Percentiles rank a stretch among this genome's conserved stretches.
Conservation (phyloP, 2,797 vertebrate species). For the Enteromius treurensis region DNA sequence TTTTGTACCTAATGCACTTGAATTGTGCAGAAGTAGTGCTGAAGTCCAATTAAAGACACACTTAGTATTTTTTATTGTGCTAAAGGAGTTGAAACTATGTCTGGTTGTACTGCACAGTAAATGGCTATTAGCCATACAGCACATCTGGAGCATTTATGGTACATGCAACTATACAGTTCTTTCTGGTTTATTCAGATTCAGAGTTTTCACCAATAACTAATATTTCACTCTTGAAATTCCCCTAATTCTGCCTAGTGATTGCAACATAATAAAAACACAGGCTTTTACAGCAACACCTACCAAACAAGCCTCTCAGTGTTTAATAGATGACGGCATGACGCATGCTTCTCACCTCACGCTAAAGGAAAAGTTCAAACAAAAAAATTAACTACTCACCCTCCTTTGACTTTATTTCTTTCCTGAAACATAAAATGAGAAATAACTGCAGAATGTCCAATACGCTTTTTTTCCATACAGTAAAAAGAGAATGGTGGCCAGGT, state of each 20-base stretch:
- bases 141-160: neutral
- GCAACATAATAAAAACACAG: constrained; percentile 41
- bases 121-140: neutral
- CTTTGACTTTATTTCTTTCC: neutral
- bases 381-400: constrained; percentile 6
- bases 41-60: too few relatives aligned
- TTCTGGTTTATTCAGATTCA: constrained; percentile 6
- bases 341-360: neutral
- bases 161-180: neutral
- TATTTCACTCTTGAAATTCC: constrained; percentile 2
- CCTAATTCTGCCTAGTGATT: constrained; percentile 26
- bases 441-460: neutral
- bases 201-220: neutral
- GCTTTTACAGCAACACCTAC: constrained; percentile 21
- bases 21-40: too few relatives aligned
- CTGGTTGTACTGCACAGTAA: neutral
- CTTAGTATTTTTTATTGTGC: too few relatives aligned
- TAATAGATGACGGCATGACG: neutral
- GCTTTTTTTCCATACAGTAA: neutral
- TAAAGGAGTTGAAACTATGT: neutral
- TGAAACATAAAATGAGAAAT: neutral
- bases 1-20: too few relatives aligned
- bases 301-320: constrained; percentile 17
- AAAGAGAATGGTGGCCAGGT: too few relatives aligned
- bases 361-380: neutral